Evolutionary conservation across 2,888 invertebrate species (phyloP), one percentile per base, ranked within the genome.

Genomic region (Apeira syringaria): DNA sequence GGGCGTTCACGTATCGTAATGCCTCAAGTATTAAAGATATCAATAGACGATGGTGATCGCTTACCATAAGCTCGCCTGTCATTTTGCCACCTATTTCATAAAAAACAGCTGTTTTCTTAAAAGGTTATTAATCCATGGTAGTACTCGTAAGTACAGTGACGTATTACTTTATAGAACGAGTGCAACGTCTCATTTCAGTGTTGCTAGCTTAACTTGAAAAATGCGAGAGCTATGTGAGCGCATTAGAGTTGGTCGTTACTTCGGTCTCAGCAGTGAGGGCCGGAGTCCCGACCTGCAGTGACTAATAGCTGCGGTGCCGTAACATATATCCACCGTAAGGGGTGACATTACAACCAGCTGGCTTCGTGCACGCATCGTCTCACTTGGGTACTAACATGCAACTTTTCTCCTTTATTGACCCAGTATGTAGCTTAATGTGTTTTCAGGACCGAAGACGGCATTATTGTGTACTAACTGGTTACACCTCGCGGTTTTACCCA

Each of bases 161-260:
- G 9, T 3, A 22, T 17, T 5, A 31, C n/a, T 20, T 11, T 12
- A 10, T 24, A 31, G 13, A 45, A 39, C 30, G 31, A 36, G 35
- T 36, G 31, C 33, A 36, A 34, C 60, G 57, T 71, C 71, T 69
- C 68, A 74, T 74, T 74, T 65, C 63, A 57, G 66, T 56, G 60
- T 65, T 56, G 60, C 65, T 62, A 67, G 68, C 64, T 71, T 64
- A 61, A 66, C 64, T 74, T 80, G 78, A 79, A 76, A 78, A 80
- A 79, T 80, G 67, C 64, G 62, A 56, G 67, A 72, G 60, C 70
- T 74, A 76, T 77, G 73, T 70, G 71, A 51, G 56, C 64, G 65
- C 77, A 75, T 80, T 80, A 80, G 65, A 69, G 64, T 65, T 57
- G 70, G 72, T 76, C 80, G 79, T 78, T 80, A 74, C 71, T 71